Conservation (phyloP, 2,797 vertebrate genomes). For the Sorex maritimensis region DNA sequence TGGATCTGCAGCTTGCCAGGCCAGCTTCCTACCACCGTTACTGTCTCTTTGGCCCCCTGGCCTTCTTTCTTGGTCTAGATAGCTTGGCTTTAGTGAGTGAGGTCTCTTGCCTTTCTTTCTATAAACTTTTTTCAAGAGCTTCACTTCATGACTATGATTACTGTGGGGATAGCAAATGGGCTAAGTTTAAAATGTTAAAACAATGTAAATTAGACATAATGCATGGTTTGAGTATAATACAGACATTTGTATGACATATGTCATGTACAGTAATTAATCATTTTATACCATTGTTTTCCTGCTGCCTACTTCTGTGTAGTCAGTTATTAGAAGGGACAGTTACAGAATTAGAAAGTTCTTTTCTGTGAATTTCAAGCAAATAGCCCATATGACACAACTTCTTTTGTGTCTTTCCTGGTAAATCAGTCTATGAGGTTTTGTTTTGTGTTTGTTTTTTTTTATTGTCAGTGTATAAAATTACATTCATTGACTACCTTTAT, state of each 20-base stretch:
- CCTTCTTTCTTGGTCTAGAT: neutral
- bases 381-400: slow-evolving; percentile 9
- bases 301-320: no score
- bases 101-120: neutral
- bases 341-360: no score
- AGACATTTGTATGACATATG: neutral
- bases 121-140: slow-evolving; percentile 12
- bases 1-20: no score
- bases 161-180: neutral
- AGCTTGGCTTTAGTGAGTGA: neutral
- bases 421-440: neutral
- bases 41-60: no score
- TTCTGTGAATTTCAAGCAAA: neutral
- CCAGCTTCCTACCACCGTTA: no score
- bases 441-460: neutral
- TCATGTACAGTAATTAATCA: neutral
- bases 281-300: no score
- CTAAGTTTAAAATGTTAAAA: slow-evolving; percentile 57
- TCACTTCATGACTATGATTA: neutral
- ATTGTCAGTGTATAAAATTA: slow-evolving; percentile 30
- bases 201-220: neutral
- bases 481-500: slow-evolving; percentile 18
- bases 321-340: no score
- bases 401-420: slow-evolving; percentile 40
- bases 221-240: slow-evolving; percentile 1